A percentile compares a stretch with the other conserved stretches of the same genome.
phyloP scores from a whole-genome alignment of 2,888 invertebrate genomes.

The Pachydiplax longipennis region DNA sequence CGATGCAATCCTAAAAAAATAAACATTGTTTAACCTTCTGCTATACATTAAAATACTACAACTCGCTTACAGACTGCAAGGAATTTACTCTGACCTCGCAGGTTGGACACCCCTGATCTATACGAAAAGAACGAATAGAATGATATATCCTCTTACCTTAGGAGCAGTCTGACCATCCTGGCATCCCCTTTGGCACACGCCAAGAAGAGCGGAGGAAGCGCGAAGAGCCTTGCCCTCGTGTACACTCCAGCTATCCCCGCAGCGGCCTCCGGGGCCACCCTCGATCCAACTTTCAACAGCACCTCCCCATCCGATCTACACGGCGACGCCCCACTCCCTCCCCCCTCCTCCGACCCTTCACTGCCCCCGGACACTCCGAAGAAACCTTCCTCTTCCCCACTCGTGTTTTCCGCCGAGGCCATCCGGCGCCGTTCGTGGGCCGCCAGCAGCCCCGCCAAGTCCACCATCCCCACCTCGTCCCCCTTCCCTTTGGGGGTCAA shows the following conservation, averaged over 20 bases:
- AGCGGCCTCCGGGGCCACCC: slow-evolving; percentile 54
- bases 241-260: slow-evolving; percentile 58
- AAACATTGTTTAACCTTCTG: no score
- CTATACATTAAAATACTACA: no score
- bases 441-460: slow-evolving; percentile 54
- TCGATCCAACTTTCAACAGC: slow-evolving; percentile 54
- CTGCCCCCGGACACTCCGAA: not conserved
- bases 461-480: slow-evolving; percentile 49
- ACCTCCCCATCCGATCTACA: slow-evolving; percentile 35
- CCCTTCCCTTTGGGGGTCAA: not conserved
- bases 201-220: slow-evolving; percentile 66
- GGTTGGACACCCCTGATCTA: no score
- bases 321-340: slow-evolving; percentile 45
- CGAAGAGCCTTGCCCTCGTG: slow-evolving; percentile 63
- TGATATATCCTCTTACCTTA: slow-evolving; percentile 59
- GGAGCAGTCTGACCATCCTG: slow-evolving; percentile 63
- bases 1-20: no score
- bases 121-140: no score
- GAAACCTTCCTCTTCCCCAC: slow-evolving; percentile 1
- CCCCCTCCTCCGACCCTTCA: slow-evolving; percentile 48
- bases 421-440: slow-evolving; percentile 55
- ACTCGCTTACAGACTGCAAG: no score
- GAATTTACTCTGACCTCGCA: no score
- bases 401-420: slow-evolving; percentile 49
- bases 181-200: slow-evolving; percentile 65